Evolutionary conservation across 1,140 invertebrate genomes (phyloP), one percentile per base, ranked within the genome.

Genomic region (Bradysia coprophila): DNA sequence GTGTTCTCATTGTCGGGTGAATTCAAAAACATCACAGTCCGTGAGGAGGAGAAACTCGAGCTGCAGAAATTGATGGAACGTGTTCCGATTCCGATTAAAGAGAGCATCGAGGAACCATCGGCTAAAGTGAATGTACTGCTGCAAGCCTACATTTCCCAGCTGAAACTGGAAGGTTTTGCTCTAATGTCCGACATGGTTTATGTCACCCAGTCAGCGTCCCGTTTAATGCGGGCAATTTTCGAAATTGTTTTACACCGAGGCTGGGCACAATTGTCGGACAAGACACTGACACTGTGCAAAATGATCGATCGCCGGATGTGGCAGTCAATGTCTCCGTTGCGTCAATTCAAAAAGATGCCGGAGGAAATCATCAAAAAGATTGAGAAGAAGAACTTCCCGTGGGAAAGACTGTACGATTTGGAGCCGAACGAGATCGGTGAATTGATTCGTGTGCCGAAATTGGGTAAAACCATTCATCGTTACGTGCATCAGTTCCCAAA

Each of bases 161-260:
- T 99, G 33, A 98, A 98, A 63, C 65, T 99, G 28, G 95, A 98
- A 61, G 94, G 95, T 11, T 97, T 98, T 62, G 93, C 94, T 1
- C 64, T 99, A 3, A 95, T 98, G 87, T 87, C 92, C 0, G 96
- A 99, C 61, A 98, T 98, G 95, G 91, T 98, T 1, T 99, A 91
- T 55, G 90, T 99, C 0, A 98, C 95, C 0, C 96, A 99, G 63
- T 97, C 92, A 4, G 96, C 96, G 1, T 81, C 86, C 3, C 70
- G 96, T 41, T 66, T 99, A 4, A 86, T 98, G 71, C 65, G 96
- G 49, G 95, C 96, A 1, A 94, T 99, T 41, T 98, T 86, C 66
- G 96, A 99, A 67, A 98, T 99, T 50, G 88, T 82, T 0, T 51
- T 82, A 8, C 71, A 73, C 32, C 63, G 85, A 51, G 94, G 94